phyloP scores from a whole-genome alignment of 1,140 invertebrate genomes.

The Drosophila busckii region DNA sequence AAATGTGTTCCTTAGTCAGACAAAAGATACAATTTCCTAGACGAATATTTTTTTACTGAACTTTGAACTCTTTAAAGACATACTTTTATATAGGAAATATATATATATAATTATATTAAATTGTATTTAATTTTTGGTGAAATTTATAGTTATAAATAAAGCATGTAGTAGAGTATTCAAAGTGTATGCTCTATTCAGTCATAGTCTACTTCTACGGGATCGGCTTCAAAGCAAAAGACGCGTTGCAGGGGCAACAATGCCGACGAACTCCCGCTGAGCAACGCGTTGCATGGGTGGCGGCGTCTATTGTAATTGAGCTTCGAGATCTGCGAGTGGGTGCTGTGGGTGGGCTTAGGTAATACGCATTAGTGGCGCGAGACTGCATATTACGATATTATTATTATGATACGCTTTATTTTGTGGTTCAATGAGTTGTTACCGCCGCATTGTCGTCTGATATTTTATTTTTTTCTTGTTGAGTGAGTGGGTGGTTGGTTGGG shows the following conservation, averaged over 20 bases:
- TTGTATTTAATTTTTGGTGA: too few relatives aligned
- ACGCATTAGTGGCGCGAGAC: slow-evolving; percentile 71
- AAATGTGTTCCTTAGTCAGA: too few relatives aligned
- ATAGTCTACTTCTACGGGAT: slow-evolving; percentile 33
- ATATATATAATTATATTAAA: too few relatives aligned
- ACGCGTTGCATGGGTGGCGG: slow-evolving; percentile 18
- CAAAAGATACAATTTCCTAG: too few relatives aligned
- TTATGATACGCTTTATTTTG: slow-evolving; percentile 78
- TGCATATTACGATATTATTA: slow-evolving; percentile 77
- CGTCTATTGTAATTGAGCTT: slow-evolving; percentile 5
- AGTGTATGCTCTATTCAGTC: too few relatives aligned
- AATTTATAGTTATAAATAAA: too few relatives aligned
- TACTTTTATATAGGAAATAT: too few relatives aligned
- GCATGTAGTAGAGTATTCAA: slow-evolving; percentile 20
- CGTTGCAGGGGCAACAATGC: slow-evolving; percentile 24
- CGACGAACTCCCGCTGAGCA: slow-evolving; percentile 34
- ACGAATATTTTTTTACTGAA: too few relatives aligned
- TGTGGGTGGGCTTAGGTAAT: slow-evolving; percentile 69
- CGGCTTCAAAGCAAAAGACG: slow-evolving; percentile 58
- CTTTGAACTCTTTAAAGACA: too few relatives aligned
- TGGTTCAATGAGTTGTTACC: slow-evolving; percentile 67
- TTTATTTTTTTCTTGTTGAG: too few relatives aligned
- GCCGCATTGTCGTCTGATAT: slow-evolving; percentile 8
- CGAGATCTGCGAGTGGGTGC: not conserved
- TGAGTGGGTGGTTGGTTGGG: slow-evolving; percentile 16